Percentiles rank a stretch among this genome's conserved stretches.
Conservation (phyloP, 2,888 invertebrate genomes). For the Cephus pygmeus region DNA sequence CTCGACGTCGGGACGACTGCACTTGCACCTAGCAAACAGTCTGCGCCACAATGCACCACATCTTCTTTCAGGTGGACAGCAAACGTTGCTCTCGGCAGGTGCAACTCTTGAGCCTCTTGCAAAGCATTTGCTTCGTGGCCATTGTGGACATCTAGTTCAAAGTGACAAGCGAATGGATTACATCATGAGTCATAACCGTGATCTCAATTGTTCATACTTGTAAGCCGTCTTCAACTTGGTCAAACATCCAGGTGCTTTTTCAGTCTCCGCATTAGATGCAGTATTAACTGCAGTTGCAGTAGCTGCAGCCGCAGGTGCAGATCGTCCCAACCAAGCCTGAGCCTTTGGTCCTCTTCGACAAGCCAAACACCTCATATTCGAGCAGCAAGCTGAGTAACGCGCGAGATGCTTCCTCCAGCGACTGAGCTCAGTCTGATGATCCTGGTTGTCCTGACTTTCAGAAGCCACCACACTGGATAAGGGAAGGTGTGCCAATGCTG, state of each 20-base stretch:
- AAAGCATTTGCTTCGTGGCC: neutral
- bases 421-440: neutral
- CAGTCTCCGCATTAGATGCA: neutral
- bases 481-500: constrained; percentile 21
- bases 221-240: constrained; percentile 53
- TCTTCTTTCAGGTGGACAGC: constrained; percentile 57
- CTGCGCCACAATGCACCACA: constrained; percentile 53
- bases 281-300: constrained; percentile 11
- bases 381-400: constrained; percentile 18
- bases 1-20: constrained; percentile 38
- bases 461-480: constrained; percentile 44
- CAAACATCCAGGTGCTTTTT: constrained; percentile 32
- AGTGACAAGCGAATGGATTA: neutral
- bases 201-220: constrained; percentile 42
- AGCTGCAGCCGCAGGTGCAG: constrained; percentile 23
- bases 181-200: neutral
- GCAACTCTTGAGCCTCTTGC: constrained; percentile 44
- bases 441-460: constrained; percentile 29
- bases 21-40: constrained; percentile 42
- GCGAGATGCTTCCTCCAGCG: constrained; percentile 45
- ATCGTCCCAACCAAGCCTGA: constrained; percentile 45
- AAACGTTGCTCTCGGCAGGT: constrained; percentile 48
- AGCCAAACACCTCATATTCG: constrained; percentile 55
- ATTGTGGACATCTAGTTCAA: neutral
- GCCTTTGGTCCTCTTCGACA: constrained; percentile 55